phyloP scores from a whole-genome alignment of 2,113 vertebrate genomes.

The Meriones unguiculatus region DNA sequence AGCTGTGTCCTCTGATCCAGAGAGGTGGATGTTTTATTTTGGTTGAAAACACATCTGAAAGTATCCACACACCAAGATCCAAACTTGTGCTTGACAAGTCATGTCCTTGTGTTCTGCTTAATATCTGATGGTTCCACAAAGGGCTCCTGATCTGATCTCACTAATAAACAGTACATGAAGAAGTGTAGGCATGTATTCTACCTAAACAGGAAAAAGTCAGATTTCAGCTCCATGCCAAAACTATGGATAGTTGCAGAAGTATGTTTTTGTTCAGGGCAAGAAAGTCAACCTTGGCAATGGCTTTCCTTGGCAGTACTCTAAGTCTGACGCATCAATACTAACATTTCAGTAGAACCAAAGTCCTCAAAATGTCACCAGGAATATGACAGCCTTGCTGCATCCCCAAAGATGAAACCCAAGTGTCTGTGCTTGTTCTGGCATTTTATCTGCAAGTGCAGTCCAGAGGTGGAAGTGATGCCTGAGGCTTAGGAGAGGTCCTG shows the following conservation, averaged over 20 bases:
- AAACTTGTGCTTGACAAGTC: neutral
- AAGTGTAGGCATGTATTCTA: neutral
- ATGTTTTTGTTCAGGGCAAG: neutral
- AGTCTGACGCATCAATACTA: neutral
- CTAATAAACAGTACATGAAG: neutral
- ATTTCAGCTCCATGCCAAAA: neutral
- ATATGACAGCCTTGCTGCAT: neutral
- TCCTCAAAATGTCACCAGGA: neutral
- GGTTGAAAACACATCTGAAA: neutral
- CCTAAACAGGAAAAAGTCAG: too few relatives aligned
- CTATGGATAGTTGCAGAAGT: neutral
- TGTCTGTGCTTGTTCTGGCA: neutral
- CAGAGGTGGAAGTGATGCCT: neutral
- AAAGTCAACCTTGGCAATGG: neutral
- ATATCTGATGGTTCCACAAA: neutral
- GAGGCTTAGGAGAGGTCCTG: neutral
- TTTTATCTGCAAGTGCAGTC: slow-evolving; percentile 27
- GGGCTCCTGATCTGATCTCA: neutral
- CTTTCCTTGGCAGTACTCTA: neutral
- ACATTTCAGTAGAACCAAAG: neutral
- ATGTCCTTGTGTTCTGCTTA: neutral
- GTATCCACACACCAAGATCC: neutral
- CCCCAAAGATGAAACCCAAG: neutral
- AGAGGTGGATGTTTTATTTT: neutral
- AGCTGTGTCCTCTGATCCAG: neutral